phyloP scores from a whole-genome alignment of 2,888 invertebrate species.

The Hypercompe scribonia region DNA sequence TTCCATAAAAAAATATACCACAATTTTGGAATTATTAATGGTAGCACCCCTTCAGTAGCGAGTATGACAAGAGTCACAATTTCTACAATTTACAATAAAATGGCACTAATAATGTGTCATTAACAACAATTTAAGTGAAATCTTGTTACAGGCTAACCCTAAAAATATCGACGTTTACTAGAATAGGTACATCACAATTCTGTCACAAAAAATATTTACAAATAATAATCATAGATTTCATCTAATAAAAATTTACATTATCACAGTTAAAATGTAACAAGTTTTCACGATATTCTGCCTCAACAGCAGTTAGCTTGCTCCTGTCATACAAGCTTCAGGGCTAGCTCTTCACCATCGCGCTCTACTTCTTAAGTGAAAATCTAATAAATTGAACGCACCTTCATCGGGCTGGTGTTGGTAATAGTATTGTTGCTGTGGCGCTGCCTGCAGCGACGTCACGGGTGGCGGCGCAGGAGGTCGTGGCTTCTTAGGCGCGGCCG shows the following conservation, averaged over 20 bases:
- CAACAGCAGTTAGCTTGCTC: conserved; percentile 84
- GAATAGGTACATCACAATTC: conserved; percentile 80
- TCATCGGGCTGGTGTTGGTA: conserved; percentile 87
- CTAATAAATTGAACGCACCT: conserved; percentile 87
- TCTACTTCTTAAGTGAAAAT: conserved; percentile 86
- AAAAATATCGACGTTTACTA: conserved; percentile 76
- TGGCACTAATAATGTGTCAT: conserved; percentile 86
- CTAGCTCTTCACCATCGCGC: conserved; percentile 87
- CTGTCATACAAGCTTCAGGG: conserved; percentile 88
- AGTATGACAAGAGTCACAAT: conserved; percentile 87
- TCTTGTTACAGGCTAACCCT: conserved; percentile 87
- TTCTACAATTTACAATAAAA: conserved; percentile 85
- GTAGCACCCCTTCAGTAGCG: conserved; percentile 87
- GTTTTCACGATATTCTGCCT: conserved; percentile 81
- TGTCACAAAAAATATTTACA: conserved; percentile 81
- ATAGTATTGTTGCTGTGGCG: conserved; percentile 85
- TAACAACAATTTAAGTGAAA: conserved; percentile 83
- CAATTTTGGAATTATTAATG: conserved; percentile 86
- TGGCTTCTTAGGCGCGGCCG: conserved; percentile 82
- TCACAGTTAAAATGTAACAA: conserved; percentile 87
- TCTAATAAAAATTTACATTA: conserved; percentile 84
- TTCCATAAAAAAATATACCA: conserved; percentile 86
- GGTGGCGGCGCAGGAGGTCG: conserved; percentile 79
- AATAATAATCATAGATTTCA: conserved; percentile 82
- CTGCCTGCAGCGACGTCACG: conserved; percentile 77